Conservation (phyloP, 1,140 invertebrate species). For the Steinernema feltiae region DNA sequence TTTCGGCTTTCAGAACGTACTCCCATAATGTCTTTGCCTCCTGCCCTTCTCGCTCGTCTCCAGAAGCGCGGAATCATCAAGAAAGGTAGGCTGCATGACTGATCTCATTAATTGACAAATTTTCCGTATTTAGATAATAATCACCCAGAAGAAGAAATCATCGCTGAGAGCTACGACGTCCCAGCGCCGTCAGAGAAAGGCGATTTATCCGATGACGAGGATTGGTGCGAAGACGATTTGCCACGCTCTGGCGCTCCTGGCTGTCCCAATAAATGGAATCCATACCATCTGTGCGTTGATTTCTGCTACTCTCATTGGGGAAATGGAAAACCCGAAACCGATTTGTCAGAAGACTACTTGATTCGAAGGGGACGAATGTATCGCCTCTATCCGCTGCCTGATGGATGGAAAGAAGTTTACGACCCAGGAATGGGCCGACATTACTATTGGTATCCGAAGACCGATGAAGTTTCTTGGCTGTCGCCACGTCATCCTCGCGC, state of each 20-base stretch:
- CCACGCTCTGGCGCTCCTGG: conserved; percentile 61
- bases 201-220: too few species aligned
- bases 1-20: neutral
- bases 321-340: conserved; percentile 67
- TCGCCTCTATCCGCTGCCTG: conserved; percentile 80
- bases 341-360: conserved; percentile 68
- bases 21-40: conserved; percentile 73
- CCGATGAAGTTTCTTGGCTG: conserved; percentile 71
- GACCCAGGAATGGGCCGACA: conserved; percentile 68
- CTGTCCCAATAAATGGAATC: conserved; percentile 93
- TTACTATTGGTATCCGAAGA: conserved; percentile 88
- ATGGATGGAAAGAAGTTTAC: conserved; percentile 75
- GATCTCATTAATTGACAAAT: neutral
- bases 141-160: conserved; percentile 69
- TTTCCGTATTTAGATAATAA: neutral
- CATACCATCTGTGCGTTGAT: conserved; percentile 81
- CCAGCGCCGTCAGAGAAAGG: neutral
- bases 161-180: conserved; percentile 77
- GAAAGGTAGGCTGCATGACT: conserved; percentile 13
- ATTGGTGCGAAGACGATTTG: too few species aligned
- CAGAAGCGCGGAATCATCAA: conserved; percentile 73
- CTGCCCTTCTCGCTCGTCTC: conserved; percentile 74
- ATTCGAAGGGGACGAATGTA: conserved; percentile 71
- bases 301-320: conserved; percentile 85
- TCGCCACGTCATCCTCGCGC: conserved; percentile 52